Conservation (phyloP, 2,888 invertebrate genomes). For the Caprella mutica region DNA sequence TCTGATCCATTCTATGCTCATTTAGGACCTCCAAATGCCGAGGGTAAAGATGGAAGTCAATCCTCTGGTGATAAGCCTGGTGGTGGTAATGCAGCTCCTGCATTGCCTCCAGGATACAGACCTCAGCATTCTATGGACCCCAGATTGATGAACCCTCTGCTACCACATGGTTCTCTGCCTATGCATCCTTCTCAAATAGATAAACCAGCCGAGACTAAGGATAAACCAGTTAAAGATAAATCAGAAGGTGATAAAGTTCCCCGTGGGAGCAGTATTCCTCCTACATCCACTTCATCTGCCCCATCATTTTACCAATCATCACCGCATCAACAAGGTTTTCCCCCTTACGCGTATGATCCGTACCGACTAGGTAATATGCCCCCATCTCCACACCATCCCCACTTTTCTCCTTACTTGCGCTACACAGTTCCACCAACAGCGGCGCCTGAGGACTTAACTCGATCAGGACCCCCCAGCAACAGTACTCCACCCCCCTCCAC, state of each 20-base stretch:
- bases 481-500: no score
- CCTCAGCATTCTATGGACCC: conserved; percentile 2
- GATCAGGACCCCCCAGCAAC: no score
- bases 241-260: no score
- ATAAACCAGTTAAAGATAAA: no score
- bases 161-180: not conserved
- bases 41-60: not conserved
- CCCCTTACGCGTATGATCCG: no score
- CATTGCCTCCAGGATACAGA: not conserved
- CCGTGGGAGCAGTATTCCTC: not conserved
- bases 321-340: conserved; percentile 1
- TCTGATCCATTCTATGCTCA: conserved; percentile 7
- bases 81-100: not conserved
- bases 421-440: no score
- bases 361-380: no score
- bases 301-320: conserved; percentile 1
- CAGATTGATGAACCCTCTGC: not conserved
- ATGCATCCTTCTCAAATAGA: no score
- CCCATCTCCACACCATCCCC: no score
- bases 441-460: no score
- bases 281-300: not conserved
- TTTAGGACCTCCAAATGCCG: not conserved
- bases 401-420: no score
- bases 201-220: no score
- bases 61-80: not conserved